A percentile compares a stretch with the other conserved stretches of the same genome.
phyloP scores from a whole-genome alignment of 2,797 vertebrate species.

The Brachyrhaphis roseni region DNA sequence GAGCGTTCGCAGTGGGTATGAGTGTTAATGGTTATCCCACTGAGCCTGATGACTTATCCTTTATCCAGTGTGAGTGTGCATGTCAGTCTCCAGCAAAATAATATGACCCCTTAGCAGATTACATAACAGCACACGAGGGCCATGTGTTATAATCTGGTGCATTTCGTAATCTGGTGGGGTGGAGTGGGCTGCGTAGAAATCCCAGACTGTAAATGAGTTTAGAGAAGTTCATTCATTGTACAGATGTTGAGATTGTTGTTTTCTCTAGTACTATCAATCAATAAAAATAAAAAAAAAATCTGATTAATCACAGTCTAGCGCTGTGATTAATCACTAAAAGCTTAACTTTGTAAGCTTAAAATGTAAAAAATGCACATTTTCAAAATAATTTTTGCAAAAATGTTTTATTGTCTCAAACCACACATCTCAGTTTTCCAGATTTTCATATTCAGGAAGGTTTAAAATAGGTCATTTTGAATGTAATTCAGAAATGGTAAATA shows the following conservation, averaged over 20 bases:
- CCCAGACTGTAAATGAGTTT: constrained; percentile 12
- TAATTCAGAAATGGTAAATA: too few species aligned
- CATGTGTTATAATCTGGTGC: constrained; percentile 54
- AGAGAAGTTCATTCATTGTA: constrained; percentile 4
- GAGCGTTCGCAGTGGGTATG: constrained; percentile 42
- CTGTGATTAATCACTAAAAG: too few species aligned
- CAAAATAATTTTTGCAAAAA: too few species aligned
- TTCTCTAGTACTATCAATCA: too few species aligned
- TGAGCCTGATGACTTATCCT: constrained; percentile 66
- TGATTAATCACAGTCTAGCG: too few species aligned
- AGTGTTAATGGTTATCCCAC: constrained; percentile 70
- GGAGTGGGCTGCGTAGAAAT: constrained; percentile 12
- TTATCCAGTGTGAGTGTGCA: constrained; percentile 63
- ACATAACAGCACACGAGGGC: constrained; percentile 52
- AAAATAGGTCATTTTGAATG: too few species aligned
- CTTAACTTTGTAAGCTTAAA: too few species aligned
- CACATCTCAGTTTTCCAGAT: too few species aligned
- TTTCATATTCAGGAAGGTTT: too few species aligned
- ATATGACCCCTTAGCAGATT: constrained; percentile 52
- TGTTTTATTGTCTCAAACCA: too few species aligned
- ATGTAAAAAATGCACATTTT: too few species aligned
- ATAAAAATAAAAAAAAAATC: too few species aligned
- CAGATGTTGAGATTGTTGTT: neutral
- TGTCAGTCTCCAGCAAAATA: constrained; percentile 47
- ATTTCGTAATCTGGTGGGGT: constrained; percentile 44